phyloP scores from a whole-genome alignment of 2,797 vertebrate species.

The Pyrocephalus nanus region DNA sequence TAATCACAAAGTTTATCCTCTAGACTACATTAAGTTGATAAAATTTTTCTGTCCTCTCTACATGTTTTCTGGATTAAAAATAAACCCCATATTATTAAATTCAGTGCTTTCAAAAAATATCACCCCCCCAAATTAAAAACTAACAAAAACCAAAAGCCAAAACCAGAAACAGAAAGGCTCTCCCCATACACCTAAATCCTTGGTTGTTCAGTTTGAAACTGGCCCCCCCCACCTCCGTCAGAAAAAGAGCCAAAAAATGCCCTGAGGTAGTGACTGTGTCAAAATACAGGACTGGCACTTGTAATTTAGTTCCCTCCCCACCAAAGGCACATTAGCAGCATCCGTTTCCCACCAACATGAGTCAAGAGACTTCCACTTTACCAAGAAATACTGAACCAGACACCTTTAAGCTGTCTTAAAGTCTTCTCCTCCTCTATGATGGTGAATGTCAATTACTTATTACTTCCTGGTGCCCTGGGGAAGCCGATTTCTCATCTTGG shows the following conservation, averaged over 20 bases:
- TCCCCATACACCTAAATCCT: slow-evolving; percentile 24
- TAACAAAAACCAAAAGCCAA: background rate
- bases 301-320: slow-evolving; percentile 58
- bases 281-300: slow-evolving; percentile 75
- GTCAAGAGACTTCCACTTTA: background rate
- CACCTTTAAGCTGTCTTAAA: background rate
- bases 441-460: background rate
- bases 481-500: slow-evolving; percentile 72
- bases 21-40: background rate
- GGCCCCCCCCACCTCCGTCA: background rate
- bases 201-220: slow-evolving; percentile 34
- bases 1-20: background rate
- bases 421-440: background rate
- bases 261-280: slow-evolving; percentile 75
- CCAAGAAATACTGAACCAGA: background rate
- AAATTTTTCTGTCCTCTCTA: slow-evolving; percentile 24
- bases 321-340: slow-evolving; percentile 20
- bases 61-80: slow-evolving; percentile 48
- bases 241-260: slow-evolving; percentile 16
- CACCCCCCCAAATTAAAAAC: background rate
- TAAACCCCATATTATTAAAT: slow-evolving; percentile 10
- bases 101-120: slow-evolving; percentile 35
- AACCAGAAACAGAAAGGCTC: background rate
- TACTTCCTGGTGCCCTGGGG: slow-evolving; percentile 70
- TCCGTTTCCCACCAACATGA: background rate